Conservation (phyloP, 2,888 invertebrate species). For the Bruchidius siliquastri region DNA sequence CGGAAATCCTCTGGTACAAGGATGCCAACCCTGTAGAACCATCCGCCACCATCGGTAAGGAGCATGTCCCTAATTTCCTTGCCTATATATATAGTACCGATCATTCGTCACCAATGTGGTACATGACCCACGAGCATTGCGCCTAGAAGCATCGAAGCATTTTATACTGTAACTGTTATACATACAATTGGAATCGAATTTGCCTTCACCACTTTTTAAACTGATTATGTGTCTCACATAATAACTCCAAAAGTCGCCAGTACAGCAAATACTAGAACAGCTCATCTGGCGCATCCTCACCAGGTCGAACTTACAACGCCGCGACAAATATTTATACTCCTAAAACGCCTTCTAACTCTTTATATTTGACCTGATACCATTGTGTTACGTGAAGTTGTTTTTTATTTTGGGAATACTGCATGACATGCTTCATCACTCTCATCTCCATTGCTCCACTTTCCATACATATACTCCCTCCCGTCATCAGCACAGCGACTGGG, state of each 20-base stretch:
- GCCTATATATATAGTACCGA: not conserved
- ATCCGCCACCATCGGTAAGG: conserved; percentile 67
- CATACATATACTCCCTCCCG: conserved; percentile 7
- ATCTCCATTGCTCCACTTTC: conserved; percentile 1
- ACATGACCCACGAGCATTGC: not conserved
- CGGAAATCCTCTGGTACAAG: conserved; percentile 94
- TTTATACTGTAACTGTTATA: not conserved
- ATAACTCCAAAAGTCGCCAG: too few relatives aligned
- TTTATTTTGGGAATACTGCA: too few relatives aligned
- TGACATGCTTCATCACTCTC: not conserved
- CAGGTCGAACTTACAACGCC: too few relatives aligned
- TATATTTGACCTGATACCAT: too few relatives aligned
- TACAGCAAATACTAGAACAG: too few relatives aligned
- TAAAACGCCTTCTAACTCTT: too few relatives aligned
- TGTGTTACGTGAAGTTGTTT: too few relatives aligned
- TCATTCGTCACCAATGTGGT: not conserved
- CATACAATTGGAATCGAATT: not conserved
- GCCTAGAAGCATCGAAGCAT: not conserved
- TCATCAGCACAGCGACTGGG: not conserved
- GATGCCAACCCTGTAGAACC: conserved; percentile 88
- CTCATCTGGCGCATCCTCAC: too few relatives aligned
- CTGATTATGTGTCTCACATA: too few relatives aligned
- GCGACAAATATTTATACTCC: too few relatives aligned
- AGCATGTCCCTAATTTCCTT: not conserved
- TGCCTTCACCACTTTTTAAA: not conserved